Evolutionary conservation across 1,140 invertebrate species (phyloP), one percentile per base, ranked within the genome.

Genomic region (Heliconius melpomene): DNA sequence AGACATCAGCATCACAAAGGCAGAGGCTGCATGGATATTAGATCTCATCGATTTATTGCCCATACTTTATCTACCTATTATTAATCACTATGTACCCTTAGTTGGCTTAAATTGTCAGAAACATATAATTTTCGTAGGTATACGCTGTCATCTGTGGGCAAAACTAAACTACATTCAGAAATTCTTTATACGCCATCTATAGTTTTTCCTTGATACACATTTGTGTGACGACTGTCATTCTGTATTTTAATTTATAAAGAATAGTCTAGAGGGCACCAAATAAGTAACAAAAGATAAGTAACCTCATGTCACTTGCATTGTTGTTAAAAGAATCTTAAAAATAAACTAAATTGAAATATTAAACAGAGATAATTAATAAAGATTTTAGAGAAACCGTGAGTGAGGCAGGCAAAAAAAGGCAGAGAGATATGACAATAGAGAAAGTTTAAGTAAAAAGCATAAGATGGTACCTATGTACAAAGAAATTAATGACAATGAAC

Each of bases 1-100:
- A 72, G 32, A 20, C 40, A 72, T 77, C 70, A 72, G 70, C 70
- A 77, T 77, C 40, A 77, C 70, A 77, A 77, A 32, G 76, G 60
- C 46, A 50, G 57, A 75, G 36, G 26, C 8, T 75, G 52, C 26
- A 36, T 60, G 11, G 23, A 75, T 75, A 75, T 75, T 57, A 75
- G 50, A 75, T 36, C 32, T 36, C 32, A 36, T 57, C 16, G 16
- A 75, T 75, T 23, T 66, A 20, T 66, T 29, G 9, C 57, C 11
- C 23, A 66, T 66, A 66, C 11, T 29, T 26, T 26, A 66, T 66
- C 0, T 46, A 52, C 50, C 13, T 50, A 3, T 50, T 50, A 50
- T 50, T 52, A 46, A 13, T 46, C 40, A 46, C 40, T 11, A 46
- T 0, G 1, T 46, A 46, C 40, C 40, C 13, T 52, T 52, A 52